phyloP scores from a whole-genome alignment of 2,113 vertebrate genomes.

The Aplodontia rufa region DNA sequence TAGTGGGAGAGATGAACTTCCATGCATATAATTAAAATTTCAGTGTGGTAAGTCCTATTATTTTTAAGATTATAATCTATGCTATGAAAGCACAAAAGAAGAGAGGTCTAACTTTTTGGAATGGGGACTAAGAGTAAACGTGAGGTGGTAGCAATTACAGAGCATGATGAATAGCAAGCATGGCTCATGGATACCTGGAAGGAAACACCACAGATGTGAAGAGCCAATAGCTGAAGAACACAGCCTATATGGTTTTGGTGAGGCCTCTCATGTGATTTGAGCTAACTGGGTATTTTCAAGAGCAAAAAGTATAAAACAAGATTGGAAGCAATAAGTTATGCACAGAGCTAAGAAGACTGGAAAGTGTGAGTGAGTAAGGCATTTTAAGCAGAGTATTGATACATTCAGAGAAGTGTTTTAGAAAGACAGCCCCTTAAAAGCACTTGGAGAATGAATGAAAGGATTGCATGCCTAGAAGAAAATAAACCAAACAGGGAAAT shows the following conservation, averaged over 20 bases:
- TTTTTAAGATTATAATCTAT: background rate
- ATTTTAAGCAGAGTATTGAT: background rate
- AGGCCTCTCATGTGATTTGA: background rate
- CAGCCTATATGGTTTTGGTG: background rate
- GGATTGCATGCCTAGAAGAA: background rate
- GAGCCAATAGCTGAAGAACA: background rate
- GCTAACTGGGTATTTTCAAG: background rate
- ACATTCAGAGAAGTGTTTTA: background rate
- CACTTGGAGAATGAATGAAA: background rate
- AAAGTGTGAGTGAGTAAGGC: background rate
- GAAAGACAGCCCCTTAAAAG: background rate
- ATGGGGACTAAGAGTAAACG: background rate
- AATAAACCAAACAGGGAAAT: background rate
- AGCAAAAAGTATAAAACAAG: background rate
- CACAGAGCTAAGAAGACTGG: background rate
- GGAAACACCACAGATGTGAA: background rate
- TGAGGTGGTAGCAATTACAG: background rate
- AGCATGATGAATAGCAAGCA: too few relatives aligned
- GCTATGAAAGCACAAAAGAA: background rate
- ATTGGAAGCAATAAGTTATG: background rate
- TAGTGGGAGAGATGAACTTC: background rate
- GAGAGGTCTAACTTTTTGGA: background rate
- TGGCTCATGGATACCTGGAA: rapidly evolving
- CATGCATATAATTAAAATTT: background rate
- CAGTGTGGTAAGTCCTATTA: background rate